Conservation (phyloP, 1,140 invertebrate species). For the Nymphalis io region DNA sequence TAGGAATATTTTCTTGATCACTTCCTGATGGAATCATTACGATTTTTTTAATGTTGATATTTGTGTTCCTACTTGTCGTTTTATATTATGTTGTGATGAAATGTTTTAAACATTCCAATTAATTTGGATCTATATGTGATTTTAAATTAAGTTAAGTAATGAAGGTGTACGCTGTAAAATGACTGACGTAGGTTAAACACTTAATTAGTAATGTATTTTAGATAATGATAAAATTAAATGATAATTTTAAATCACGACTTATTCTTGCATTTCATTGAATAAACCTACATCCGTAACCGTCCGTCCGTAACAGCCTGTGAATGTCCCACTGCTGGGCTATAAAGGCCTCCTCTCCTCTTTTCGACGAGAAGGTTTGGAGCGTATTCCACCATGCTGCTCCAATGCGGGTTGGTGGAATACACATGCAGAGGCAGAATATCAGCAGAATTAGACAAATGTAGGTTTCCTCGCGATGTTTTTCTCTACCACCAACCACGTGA, state of each 20-base stretch:
- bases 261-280: constrained; percentile 1
- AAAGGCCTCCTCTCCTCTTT: no score
- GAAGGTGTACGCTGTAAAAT: constrained; percentile 29
- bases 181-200: constrained; percentile 55
- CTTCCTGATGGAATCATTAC: neutral
- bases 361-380: no score
- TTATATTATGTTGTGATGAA: constrained; percentile 7
- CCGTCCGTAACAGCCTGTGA: no score
- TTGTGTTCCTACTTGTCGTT: constrained; percentile 20
- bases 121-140: constrained; percentile 34
- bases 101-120: constrained; percentile 28
- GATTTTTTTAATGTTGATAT: constrained; percentile 4
- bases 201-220: constrained; percentile 40
- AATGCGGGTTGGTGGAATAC: no score
- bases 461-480: no score
- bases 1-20: neutral
- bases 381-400: no score
- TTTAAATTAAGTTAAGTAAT: constrained; percentile 27
- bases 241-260: constrained; percentile 19
- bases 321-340: no score
- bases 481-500: no score
- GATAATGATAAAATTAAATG: constrained; percentile 29
- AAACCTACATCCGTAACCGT: no score
- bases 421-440: no score
- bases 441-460: no score